Evolutionary conservation across 2,797 vertebrate species (phyloP).

Genomic region (Austrolebias charrua): DNA sequence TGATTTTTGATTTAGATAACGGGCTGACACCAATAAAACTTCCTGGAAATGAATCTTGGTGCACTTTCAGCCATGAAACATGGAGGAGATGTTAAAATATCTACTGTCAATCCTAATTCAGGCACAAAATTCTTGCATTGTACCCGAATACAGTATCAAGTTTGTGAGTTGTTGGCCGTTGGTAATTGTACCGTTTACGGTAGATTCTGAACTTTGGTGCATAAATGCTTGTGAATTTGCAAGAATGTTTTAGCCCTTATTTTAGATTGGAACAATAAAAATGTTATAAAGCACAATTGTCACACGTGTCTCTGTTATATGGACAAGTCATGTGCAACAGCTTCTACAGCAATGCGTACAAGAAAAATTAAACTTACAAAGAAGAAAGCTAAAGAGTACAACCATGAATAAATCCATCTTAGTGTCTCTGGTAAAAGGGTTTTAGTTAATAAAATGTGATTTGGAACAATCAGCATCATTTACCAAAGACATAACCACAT

Average conservation of each 20-base stretch:
- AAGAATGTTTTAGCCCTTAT: background rate
- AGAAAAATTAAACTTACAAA: no score
- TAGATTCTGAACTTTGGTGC: background rate
- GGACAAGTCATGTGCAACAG: no score
- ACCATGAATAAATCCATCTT: no score
- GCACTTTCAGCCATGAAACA: slow-evolving; percentile 22
- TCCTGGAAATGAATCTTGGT: slow-evolving; percentile 43
- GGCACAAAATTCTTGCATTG: background rate
- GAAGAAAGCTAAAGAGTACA: no score
- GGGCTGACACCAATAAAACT: slow-evolving; percentile 45
- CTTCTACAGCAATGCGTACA: no score
- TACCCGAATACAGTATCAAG: background rate
- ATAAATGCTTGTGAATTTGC: background rate
- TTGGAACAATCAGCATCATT: no score
- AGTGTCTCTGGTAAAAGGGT: no score
- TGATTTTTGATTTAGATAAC: slow-evolving; percentile 68
- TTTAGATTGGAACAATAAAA: background rate
- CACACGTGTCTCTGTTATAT: no score
- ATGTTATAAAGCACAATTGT: no score
- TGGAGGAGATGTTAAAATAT: slow-evolving; percentile 24
- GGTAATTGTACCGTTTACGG: no score
- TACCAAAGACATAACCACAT: no score
- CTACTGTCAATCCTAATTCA: background rate
- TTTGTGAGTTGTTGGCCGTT: background rate
- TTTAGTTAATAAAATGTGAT: no score